Evolutionary conservation across 2,113 vertebrate genomes (phyloP).

Genomic region (Microtus montanus): DNA sequence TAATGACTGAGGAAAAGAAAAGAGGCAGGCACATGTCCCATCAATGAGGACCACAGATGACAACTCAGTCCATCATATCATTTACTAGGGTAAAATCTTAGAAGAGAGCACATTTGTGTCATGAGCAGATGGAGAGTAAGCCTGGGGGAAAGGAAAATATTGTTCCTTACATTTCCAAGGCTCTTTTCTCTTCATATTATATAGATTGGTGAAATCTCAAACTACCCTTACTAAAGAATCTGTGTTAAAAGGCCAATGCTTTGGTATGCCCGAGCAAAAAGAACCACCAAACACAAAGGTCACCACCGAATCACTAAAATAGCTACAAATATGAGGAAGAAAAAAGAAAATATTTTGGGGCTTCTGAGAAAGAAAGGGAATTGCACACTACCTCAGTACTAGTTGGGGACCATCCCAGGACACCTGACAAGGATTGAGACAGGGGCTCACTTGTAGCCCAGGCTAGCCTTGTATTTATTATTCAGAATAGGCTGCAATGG

Average conservation of each 20-base stretch:
- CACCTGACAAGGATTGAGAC: neutral
- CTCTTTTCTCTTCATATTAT: neutral
- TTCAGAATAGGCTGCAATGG: neutral
- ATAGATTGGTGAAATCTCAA: neutral
- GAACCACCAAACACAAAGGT: neutral
- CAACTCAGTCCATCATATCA: neutral
- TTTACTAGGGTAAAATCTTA: neutral
- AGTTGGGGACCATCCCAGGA: neutral
- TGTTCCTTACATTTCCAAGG: neutral
- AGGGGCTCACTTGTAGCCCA: neutral
- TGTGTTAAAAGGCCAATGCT: neutral
- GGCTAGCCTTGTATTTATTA: neutral
- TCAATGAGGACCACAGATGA: neutral
- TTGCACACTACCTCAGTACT: neutral
- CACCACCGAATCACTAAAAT: conserved; percentile 21
- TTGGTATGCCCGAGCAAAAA: neutral
- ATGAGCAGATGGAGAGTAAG: neutral
- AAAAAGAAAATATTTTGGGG: conserved; percentile 25
- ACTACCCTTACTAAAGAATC: neutral
- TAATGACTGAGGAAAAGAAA: neutral
- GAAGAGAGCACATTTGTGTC: neutral
- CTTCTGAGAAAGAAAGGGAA: neutral
- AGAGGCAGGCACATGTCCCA: neutral
- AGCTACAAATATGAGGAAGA: neutral
- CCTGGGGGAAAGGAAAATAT: neutral